Base-by-base conservation (phyloP, 2,113 vertebrate genomes). In the Zingel zingel region DNA sequence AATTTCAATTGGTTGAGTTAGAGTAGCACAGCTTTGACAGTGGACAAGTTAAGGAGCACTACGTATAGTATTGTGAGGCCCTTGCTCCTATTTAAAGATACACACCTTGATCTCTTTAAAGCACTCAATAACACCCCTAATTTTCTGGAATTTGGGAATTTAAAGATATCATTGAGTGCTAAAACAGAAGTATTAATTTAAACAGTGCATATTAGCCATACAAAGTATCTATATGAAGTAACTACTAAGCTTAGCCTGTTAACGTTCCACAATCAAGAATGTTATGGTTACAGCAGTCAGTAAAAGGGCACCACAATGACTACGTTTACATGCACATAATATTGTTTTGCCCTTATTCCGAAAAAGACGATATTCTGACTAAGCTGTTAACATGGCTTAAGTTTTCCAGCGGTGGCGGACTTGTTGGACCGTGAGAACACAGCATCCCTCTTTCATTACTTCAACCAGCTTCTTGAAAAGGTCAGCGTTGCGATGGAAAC, bases 1-100 rank as follows among this genome's bases (percentile, higher is more conserved):
- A n/a, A 82, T 64, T 86, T 48, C 19, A 79, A 25, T 36, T 79
- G 43, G 21, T 18, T 39, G 36, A 39, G 21, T 64, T 61, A 27
- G 36, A 53, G 25, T 6, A 47, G n/a, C 58, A 13, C 23, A n/a
- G 53, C 27, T 39, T 48, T 18, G 27, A 68, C 25, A n/a, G 48
- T 10, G 48, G 16, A 56, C 14, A 25, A 53, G 30, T 66, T 11
- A 18, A 65, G 23, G 25, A 59, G 53, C 16, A 43, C 21, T 6
- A 73, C 3, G 2, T 36, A 23, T 4, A 43, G 23, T 53, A 23
- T 4, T 51, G 23, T 53, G 67, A 65, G 25, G 21, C 39, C 6
- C 2, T 53, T 15, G n/a, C 43, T 59, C 16, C 19, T 43, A 6
- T 83, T 77, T 65, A 23, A 43, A 65, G 8, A 57, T 6, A 13